Base-by-base conservation (phyloP, 2,113 vertebrate genomes). In the Cygnus atratus region DNA sequence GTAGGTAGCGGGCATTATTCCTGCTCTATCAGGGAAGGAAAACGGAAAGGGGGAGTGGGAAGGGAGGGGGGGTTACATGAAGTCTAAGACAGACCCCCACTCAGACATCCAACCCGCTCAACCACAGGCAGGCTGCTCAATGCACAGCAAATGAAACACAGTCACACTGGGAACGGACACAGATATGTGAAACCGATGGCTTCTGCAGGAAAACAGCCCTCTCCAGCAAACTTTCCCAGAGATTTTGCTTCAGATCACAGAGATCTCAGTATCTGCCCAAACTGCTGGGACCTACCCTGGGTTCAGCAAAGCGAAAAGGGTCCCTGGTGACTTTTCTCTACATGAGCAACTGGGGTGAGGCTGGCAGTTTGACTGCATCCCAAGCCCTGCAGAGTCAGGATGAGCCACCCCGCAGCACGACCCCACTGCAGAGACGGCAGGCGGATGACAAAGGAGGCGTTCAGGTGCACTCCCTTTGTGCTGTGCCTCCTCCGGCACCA, bases 331-430 rank as follows among this genome's bases (percentile, higher is more conserved):
- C 50, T 68, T 48, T 57, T 25, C 67, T 28, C 62, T 75, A 14
- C 0, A 1, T 6, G 43, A 35, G 6, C 71, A 70, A 28, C 10
- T 59, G 2, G 8, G 21, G 55, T 2, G 1, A 58, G 2, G 8
- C 35, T 0, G 0, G 31, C 55, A 80, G 24, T 44, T 86, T 3
- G 58, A 72, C 72, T 6, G 44, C 79, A 72, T 9, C 77, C 75
- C 0, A 0, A 16, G 16, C 7, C 10, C 1, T 0, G 10, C 0
- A 0, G 70, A 52, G 46, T 59, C 39, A 20, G 9, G 48, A 37
- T n/a, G 28, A 33, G 66, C 18, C 67, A 59, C 43, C 54, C 35
- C 21, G 0, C 19, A n/a, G 28, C 50, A 86, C 17, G 6, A 14
- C 4, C 71, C 89, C 3, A 0, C 2, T 33, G 13, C 63, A 19